phyloP scores from a whole-genome alignment of 2,888 invertebrate genomes.

The Periphyllus acericola region DNA sequence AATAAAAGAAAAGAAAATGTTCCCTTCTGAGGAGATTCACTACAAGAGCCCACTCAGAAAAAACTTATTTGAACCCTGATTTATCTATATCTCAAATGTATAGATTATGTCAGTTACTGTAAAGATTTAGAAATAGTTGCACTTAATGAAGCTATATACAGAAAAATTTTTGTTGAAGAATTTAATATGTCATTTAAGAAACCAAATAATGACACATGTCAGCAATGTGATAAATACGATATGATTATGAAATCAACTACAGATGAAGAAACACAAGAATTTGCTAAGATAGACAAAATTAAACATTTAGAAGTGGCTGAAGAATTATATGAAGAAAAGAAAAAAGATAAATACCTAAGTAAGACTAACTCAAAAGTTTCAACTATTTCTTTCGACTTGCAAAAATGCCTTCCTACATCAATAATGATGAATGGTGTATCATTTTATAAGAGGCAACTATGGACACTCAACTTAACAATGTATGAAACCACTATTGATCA shows the following conservation, averaged over 20 bases:
- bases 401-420: slow-evolving; percentile 60
- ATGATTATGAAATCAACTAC: slow-evolving; percentile 57
- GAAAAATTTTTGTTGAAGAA: slow-evolving; percentile 44
- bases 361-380: slow-evolving; percentile 27
- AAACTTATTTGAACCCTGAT: slow-evolving; percentile 49
- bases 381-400: slow-evolving; percentile 56
- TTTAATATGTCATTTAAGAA: slow-evolving; percentile 16
- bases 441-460: slow-evolving; percentile 61
- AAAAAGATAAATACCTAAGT: slow-evolving; percentile 33
- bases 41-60: slow-evolving; percentile 50
- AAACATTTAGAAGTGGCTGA: slow-evolving; percentile 55
- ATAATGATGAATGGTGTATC: slow-evolving; percentile 51
- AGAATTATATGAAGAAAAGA: slow-evolving; percentile 54
- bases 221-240: slow-evolving; percentile 39
- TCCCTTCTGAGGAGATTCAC: slow-evolving; percentile 49
- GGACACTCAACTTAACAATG: slow-evolving; percentile 57
- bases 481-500: slow-evolving; percentile 53
- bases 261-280: slow-evolving; percentile 40
- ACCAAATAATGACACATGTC: slow-evolving; percentile 19
- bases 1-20: slow-evolving; percentile 18
- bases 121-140: slow-evolving; percentile 37
- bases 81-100: slow-evolving; percentile 60
- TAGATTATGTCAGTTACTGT: slow-evolving; percentile 55
- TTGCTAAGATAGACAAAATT: neutral
- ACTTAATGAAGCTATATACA: slow-evolving; percentile 50